Evolutionary conservation across 2,888 invertebrate genomes (phyloP).

Genomic region (Blastobasis lacticolella): DNA sequence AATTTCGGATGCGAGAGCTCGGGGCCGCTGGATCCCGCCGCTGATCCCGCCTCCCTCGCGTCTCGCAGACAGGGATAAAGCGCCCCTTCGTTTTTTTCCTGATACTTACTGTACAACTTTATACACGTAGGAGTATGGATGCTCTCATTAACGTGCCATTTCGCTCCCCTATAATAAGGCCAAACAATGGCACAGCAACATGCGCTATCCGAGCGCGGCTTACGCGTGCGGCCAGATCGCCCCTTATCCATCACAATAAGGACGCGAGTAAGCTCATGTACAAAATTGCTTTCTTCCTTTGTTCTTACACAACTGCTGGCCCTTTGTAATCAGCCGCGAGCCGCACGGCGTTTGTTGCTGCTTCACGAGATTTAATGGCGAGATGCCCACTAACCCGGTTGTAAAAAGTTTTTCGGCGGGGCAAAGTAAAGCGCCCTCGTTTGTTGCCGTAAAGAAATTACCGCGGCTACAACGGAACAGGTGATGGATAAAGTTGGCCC

Average conservation of each 20-base stretch:
- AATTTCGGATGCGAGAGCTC: neutral
- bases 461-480: neutral
- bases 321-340: conserved; percentile 30
- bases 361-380: conserved; percentile 38
- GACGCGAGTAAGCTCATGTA: conserved; percentile 20
- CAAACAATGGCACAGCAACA: conserved; percentile 32
- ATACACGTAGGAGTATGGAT: conserved; percentile 26
- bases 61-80: conserved; percentile 30
- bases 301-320: conserved; percentile 30
- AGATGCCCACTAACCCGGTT: conserved; percentile 5
- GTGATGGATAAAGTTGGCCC: too few species aligned
- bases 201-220: conserved; percentile 9
- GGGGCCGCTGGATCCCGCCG: conserved; percentile 1
- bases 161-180: conserved; percentile 38
- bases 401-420: neutral
- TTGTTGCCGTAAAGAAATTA: neutral
- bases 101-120: conserved; percentile 14
- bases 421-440: neutral
- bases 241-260: conserved; percentile 23
- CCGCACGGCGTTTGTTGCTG: conserved; percentile 35
- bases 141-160: conserved; percentile 52
- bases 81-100: conserved; percentile 39
- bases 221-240: conserved; percentile 18
- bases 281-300: conserved; percentile 38
- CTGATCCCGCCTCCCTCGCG: conserved; percentile 18